These are phyloP conservation scores for Psammodynastes pulverulentus DNA, from an alignment of 2,113 vertebrate species.

Conservation along the genomic window DNA sequence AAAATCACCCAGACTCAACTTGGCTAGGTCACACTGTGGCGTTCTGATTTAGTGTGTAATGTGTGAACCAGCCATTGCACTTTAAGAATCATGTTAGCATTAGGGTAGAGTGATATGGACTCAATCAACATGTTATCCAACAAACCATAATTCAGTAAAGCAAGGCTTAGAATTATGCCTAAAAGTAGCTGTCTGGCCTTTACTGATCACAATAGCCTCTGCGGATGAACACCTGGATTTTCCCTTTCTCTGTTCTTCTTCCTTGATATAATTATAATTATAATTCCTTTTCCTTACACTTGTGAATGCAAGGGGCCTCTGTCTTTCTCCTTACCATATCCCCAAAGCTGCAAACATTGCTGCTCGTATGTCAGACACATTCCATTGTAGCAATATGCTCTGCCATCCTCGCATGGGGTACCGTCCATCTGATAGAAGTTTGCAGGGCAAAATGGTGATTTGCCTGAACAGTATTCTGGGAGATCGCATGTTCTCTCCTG, in stretches of 20 bases:
- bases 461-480: constrained; percentile 88
- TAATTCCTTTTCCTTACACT: background rate
- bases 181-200: background rate
- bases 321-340: constrained; percentile 69
- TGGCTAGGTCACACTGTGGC: background rate
- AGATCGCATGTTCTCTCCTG: constrained; percentile 85
- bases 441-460: constrained; percentile 83
- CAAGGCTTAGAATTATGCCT: background rate
- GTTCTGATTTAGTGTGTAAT: background rate
- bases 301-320: background rate
- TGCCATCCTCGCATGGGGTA: constrained; percentile 72
- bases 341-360: constrained; percentile 92
- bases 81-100: background rate
- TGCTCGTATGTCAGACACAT: constrained; percentile 92
- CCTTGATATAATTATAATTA: background rate
- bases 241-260: background rate
- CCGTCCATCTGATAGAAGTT: constrained; percentile 92
- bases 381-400: constrained; percentile 93
- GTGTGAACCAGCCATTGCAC: background rate
- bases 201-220: background rate
- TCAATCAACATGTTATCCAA: background rate
- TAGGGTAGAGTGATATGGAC: background rate
- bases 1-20: background rate
- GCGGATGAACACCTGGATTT: background rate
- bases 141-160: background rate